Evolutionary conservation across 2,888 invertebrate species (phyloP).

Genomic region (Amblyjoppa proteus): DNA sequence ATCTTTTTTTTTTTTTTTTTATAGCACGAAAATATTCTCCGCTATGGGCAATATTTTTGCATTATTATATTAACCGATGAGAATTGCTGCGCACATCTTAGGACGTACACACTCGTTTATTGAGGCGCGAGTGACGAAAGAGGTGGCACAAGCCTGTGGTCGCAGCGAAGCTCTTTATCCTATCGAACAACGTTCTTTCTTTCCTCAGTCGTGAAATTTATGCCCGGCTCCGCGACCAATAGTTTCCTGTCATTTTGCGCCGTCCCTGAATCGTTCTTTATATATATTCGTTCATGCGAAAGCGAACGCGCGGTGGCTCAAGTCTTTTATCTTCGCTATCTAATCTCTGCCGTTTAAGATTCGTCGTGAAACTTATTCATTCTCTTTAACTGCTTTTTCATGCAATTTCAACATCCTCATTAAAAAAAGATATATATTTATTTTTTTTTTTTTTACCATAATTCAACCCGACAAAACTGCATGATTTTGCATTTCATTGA

Average conservation of each 20-base stretch:
- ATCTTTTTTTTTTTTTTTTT: background rate
- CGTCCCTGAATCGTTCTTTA: background rate
- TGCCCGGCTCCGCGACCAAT: background rate
- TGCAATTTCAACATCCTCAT: background rate
- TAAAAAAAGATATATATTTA: background rate
- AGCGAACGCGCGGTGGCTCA: background rate
- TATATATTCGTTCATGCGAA: background rate
- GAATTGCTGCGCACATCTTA: slow-evolving; percentile 39
- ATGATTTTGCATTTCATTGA: background rate
- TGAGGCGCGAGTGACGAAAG: slow-evolving; percentile 26
- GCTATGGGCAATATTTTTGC: background rate
- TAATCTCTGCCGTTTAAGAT: background rate
- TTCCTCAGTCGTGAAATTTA: background rate
- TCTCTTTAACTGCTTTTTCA: background rate
- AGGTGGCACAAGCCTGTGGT: background rate
- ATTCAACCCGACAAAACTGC: background rate
- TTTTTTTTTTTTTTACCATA: background rate
- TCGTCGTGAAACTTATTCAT: background rate
- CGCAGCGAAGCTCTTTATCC: slow-evolving; percentile 1
- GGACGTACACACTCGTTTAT: slow-evolving; percentile 29
- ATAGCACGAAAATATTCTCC: slow-evolving; percentile 7
- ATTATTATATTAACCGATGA: background rate
- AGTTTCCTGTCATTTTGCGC: background rate
- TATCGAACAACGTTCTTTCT: background rate
- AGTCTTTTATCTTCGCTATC: background rate